Evolutionary conservation across 2,113 vertebrate species (phyloP).

Genomic region (Alces alces): DNA sequence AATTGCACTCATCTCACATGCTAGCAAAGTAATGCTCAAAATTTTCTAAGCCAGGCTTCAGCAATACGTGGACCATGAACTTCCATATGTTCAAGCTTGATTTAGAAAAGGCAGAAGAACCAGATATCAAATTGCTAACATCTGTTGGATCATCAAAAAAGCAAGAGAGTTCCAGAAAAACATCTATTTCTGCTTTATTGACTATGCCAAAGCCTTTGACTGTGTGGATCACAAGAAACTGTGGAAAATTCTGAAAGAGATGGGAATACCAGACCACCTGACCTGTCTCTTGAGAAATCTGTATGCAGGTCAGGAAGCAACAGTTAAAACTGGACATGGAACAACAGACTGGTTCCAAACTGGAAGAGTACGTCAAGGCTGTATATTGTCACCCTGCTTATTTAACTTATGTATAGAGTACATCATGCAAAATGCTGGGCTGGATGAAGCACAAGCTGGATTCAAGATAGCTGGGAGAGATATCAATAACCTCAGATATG

Average conservation of each 20-base stretch:
- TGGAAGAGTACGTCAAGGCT: not conserved
- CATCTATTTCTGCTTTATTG: not conserved
- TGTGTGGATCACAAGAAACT: not conserved
- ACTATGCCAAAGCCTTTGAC: not conserved
- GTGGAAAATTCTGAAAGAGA: not conserved
- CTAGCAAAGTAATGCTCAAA: not conserved
- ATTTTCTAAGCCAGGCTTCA: not conserved
- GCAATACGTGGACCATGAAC: not conserved
- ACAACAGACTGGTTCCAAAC: not conserved
- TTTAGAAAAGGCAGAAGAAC: not conserved
- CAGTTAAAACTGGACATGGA: not conserved
- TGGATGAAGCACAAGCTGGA: not conserved
- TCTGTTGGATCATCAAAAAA: not conserved
- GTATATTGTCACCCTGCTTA: not conserved
- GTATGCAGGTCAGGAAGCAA: not conserved
- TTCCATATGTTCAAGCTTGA: not conserved
- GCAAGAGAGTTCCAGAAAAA: not conserved
- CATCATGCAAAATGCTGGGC: not conserved
- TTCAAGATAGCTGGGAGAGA: not conserved
- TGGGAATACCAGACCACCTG: not conserved
- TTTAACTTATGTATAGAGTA: not conserved
- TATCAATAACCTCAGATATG: not conserved
- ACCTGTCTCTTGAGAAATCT: not conserved
- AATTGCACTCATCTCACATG: not conserved
- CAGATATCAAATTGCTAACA: not conserved